These are phyloP conservation scores for Schlechtendalia chinensis DNA, from an alignment of 1,140 invertebrate species.

Conservation along the genomic window DNA sequence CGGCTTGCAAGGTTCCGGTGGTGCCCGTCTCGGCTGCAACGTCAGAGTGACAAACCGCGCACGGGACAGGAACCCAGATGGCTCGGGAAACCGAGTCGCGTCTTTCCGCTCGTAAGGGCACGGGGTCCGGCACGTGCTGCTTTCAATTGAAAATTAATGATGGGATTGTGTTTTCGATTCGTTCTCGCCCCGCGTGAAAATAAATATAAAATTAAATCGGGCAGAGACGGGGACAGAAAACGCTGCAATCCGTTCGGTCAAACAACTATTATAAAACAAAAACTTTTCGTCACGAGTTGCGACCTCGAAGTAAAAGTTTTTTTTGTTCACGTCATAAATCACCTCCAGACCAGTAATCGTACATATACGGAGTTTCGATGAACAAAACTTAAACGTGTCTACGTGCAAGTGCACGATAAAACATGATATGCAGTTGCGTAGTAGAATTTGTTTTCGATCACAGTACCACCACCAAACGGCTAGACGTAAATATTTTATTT, in stretches of 20 bases:
- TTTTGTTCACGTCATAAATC: neutral
- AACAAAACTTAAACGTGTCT: neutral
- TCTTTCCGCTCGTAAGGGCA: no score
- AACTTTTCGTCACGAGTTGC: neutral
- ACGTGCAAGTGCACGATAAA: no score
- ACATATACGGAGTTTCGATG: neutral
- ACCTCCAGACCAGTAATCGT: neutral
- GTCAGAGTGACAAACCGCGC: no score
- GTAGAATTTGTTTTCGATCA: neutral
- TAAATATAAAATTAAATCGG: neutral
- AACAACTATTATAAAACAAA: no score
- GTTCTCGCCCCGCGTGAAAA: neutral
- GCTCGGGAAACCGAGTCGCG: no score
- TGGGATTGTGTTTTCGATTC: neutral
- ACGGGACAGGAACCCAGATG: no score
- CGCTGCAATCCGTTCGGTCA: neutral
- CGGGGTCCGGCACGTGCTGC: no score
- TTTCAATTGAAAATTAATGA: no score
- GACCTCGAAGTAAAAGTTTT: neutral
- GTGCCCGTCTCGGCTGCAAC: no score
- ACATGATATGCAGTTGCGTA: no score
- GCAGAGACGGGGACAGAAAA: neutral
- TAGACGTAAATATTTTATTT: slow-evolving; percentile 14
- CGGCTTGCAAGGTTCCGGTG: no score
- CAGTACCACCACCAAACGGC: neutral